phyloP scores from a whole-genome alignment of 1,140 invertebrate species.

The Colletes latitarsis region DNA sequence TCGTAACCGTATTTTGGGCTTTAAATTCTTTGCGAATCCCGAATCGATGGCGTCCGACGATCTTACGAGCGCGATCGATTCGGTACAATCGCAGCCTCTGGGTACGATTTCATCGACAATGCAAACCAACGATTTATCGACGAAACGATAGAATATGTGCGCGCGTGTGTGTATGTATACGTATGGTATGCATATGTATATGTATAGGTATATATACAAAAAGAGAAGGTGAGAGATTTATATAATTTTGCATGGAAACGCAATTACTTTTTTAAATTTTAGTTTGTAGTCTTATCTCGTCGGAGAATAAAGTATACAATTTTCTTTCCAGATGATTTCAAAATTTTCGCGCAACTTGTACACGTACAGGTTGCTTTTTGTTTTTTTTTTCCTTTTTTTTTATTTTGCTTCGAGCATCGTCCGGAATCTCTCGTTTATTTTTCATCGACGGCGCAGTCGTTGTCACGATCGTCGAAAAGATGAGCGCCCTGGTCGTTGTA shows the following conservation, averaged over 20 bases:
- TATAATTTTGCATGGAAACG: conserved; percentile 72
- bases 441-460: background rate
- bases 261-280: conserved; percentile 73
- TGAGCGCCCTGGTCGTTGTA: background rate
- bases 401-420: background rate
- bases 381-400: conserved; percentile 32
- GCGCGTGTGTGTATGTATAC: conserved; percentile 3
- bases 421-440: background rate
- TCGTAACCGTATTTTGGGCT: conserved; percentile 1
- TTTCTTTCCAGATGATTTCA: conserved; percentile 65
- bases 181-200: no score
- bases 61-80: conserved; percentile 25
- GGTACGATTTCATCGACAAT: conserved; percentile 43
- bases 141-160: conserved; percentile 7
- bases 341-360: conserved; percentile 5
- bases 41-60: background rate
- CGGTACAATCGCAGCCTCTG: conserved; percentile 4
- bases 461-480: background rate
- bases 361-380: conserved; percentile 25
- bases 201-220: conserved; percentile 4
- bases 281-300: conserved; percentile 71
- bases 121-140: conserved; percentile 23
- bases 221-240: conserved; percentile 62
- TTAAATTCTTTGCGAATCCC: background rate
- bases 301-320: conserved; percentile 73